phyloP scores from a whole-genome alignment of 2,113 vertebrate genomes.

The Gavialis gangeticus region DNA sequence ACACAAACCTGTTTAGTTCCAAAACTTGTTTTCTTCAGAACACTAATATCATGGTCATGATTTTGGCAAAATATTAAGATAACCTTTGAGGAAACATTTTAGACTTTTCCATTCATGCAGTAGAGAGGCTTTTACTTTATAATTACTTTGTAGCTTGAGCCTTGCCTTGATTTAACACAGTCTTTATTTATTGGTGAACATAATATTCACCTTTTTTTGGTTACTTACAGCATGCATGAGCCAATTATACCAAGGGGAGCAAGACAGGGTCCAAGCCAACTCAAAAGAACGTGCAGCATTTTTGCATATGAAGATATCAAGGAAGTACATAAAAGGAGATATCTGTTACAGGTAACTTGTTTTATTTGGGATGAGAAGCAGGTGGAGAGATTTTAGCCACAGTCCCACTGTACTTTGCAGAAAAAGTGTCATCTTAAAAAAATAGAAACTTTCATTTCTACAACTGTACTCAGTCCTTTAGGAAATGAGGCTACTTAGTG shows the following conservation, averaged over 20 bases:
- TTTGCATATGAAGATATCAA: conserved; percentile 99
- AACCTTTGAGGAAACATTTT: background rate
- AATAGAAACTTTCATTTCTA: background rate
- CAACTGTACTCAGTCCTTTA: background rate
- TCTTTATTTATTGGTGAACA: background rate
- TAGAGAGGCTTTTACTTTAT: background rate
- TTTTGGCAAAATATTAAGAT: background rate
- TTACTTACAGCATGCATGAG: conserved; percentile 88
- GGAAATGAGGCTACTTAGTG: background rate
- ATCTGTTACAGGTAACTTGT: conserved; percentile 91
- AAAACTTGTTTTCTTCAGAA: background rate
- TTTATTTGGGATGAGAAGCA: background rate
- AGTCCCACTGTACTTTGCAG: background rate
- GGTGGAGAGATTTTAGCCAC: background rate
- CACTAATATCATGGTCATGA: background rate
- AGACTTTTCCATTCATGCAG: background rate
- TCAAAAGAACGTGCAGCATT: conserved; percentile 97
- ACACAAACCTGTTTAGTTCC: background rate
- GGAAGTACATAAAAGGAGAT: conserved; percentile 97
- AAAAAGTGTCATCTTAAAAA: fast-evolving
- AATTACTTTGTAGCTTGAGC: background rate
- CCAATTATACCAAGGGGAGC: conserved; percentile 97
- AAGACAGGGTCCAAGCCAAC: conserved; percentile 93
- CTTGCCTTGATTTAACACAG: background rate
- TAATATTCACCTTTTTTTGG: background rate